Base-by-base conservation (phyloP, 2,888 invertebrate species). In the Cotesia congregata region DNA sequence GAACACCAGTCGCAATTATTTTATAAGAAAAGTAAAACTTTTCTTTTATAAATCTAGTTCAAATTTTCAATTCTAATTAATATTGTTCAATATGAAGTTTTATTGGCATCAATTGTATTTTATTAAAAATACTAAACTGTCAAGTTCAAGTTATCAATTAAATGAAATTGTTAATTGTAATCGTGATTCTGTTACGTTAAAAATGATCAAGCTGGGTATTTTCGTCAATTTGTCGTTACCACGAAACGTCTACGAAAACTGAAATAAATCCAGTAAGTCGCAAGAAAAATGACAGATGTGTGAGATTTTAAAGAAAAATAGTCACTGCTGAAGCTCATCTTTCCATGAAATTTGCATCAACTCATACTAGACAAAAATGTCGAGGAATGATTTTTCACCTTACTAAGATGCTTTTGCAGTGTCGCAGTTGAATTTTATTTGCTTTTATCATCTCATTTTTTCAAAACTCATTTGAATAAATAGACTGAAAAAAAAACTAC, bases 321-420 rank as follows among this genome's bases (percentile, higher is more conserved):
- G 67, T 72, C 72, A 68, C 62, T 6, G 67, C 60, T 41, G 61
- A 15, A 69, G 62, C 62, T 72, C 68, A 68, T 72, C 62, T 61
- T 61, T 67, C 76, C 64, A 68, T 76, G 76, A 76, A 76, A 76
- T 76, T 72, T 61, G 62, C 68, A 72, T 72, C 20, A 40, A 65
- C 30, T 67, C 65, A 39, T 17, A 17, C 20, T 17, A 40, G 41
- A 40, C 20, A 61, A 76, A 72, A 59, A 76, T 67, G 68, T 72
- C 67, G 67, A 76, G 60, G 67, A 76, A 70, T 76, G 61, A 75
- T 75, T 76, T 69, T 30, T 72, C 72, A 68, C 50, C 17, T 50
- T 39, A 50, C 50, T 64, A 73, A 68, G 69, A 64, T 72, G 68
- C 64, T n/a, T 72, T 39, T 61, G 20, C 39, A 76, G 40, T 40